phyloP scores from a whole-genome alignment of 2,797 vertebrate species.

The Tragopan temminckii region DNA sequence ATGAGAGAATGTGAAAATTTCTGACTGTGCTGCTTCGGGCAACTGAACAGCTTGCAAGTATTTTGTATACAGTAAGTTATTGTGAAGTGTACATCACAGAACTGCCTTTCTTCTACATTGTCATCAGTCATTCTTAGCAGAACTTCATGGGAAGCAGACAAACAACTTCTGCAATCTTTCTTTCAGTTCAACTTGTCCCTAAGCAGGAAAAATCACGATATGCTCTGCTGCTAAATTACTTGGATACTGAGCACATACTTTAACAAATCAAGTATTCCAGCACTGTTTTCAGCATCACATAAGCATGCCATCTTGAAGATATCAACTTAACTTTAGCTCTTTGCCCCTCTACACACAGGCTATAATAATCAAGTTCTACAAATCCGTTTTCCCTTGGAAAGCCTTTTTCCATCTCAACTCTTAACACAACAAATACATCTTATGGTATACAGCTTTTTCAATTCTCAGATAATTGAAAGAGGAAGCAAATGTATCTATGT shows the following conservation, averaged over 20 bases:
- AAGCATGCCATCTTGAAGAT: background rate
- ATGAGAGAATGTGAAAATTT: background rate
- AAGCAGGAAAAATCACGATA: background rate
- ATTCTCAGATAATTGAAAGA: background rate
- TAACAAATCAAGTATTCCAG: background rate
- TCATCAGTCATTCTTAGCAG: background rate
- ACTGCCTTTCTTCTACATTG: accelerated
- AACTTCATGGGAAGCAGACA: background rate
- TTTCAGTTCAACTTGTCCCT: background rate
- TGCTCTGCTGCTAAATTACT: background rate
- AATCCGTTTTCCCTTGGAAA: background rate
- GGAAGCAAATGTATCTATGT: accelerated
- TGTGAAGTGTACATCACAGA: background rate
- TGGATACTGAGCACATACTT: background rate
- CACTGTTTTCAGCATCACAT: background rate
- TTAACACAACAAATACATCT: background rate
- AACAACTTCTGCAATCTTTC: background rate
- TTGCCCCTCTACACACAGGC: background rate
- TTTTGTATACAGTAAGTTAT: background rate
- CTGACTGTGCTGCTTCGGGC: background rate
- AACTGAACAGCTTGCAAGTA: background rate
- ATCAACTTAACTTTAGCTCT: background rate
- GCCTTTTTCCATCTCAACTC: background rate
- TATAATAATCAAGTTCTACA: background rate
- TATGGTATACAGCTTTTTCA: background rate